Base-by-base conservation (phyloP, 2,797 vertebrate genomes). In the Hipposideros larvatus region DNA sequence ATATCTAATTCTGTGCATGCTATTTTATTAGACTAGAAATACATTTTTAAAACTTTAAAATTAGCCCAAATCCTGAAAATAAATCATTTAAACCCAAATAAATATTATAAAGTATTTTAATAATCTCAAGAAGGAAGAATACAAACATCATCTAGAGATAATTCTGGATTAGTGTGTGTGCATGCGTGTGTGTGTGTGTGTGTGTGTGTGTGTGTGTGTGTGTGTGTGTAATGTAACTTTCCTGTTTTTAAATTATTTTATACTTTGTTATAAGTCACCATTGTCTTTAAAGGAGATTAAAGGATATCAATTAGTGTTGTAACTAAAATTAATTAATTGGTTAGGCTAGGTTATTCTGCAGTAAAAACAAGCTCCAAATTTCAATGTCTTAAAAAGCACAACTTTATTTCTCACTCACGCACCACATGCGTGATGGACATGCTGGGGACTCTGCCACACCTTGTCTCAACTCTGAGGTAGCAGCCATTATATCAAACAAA, bases 41-140 rank as follows among this genome's bases (percentile, higher is more conserved):
- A 51, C 34, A 37, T 37, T 46, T 51, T 28, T 22, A 59, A 94
- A 73, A 28, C 5, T 65, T 78, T 37, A 66, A 86, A 87, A 55
- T 79, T 90, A 57, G 19, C 28, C 34, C 66, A n/a, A 88, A 63
- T 84, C 18, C 5, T 87, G 7, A 16, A 83, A 71, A 77, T 78
- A 77, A 83, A 51, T 57, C 2, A 74, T 92, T 92, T 94, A 74
- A 86, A 79, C 65, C 16, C 13, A 59, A 92, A 28, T 84, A 84
- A 89, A 79, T 80, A 59, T 28, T 96, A 77, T 28, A 91, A 93
- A 83, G 31, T 78, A 37, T 66, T 43, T 87, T n/a, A 71, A 31
- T 78, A 75, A n/a, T 93, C 82, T 93, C n/a, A 59, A 41, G 21
- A 70, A 82, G 26, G 21, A 89, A 5, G 41, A 71, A 84, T 87